Evolutionary conservation across 2,113 vertebrate genomes (phyloP).

Genomic region (Colinus virginianus): DNA sequence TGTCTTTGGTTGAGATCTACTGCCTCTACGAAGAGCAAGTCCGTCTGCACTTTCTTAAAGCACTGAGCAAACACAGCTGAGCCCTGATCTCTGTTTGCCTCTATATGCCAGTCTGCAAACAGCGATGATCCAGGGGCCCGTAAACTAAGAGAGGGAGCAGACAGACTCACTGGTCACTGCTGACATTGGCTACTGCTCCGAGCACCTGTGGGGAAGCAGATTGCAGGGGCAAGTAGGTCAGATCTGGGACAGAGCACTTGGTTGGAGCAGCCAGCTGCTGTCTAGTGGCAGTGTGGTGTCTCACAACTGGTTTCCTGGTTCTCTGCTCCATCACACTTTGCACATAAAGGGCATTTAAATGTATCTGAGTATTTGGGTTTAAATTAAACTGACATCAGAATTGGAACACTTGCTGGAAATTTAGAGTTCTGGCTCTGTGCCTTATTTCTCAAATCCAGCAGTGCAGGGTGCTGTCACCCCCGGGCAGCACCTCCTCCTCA

Average conservation of each 20-base stretch:
- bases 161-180: background rate
- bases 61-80: fast-evolving
- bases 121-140: fast-evolving
- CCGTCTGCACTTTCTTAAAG: background rate
- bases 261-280: background rate
- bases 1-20: background rate
- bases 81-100: background rate
- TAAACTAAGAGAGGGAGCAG: background rate
- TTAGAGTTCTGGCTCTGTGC: background rate
- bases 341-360: background rate
- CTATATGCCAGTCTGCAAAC: background rate
- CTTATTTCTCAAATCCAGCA: background rate
- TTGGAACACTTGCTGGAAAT: background rate
- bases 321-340: background rate
- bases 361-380: background rate
- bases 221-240: fast-evolving
- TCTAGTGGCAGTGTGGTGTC: fast-evolving
- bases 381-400: background rate
- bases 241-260: fast-evolving
- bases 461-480: background rate
- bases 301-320: background rate
- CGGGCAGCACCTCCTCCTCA: background rate
- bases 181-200: background rate
- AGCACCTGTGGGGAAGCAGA: background rate
- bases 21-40: background rate